Evolutionary conservation across 1,140 invertebrate genomes (phyloP).

Genomic region (Grapholita molesta): DNA sequence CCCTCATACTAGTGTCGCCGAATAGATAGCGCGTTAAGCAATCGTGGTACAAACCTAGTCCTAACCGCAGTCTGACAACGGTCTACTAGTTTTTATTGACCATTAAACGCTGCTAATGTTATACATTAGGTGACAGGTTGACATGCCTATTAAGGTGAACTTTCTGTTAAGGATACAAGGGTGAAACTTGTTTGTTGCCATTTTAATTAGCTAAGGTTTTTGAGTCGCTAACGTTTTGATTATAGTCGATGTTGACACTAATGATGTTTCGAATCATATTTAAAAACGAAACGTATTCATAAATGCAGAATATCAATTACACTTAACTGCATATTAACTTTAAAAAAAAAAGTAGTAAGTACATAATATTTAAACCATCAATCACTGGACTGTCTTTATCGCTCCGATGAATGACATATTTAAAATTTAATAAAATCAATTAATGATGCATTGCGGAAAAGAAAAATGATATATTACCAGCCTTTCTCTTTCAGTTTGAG

Average conservation of each 20-base stretch:
- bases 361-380: neutral
- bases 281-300: neutral
- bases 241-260: neutral
- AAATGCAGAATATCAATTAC: neutral
- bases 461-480: neutral
- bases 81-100: slow-evolving; percentile 15
- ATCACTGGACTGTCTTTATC: neutral
- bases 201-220: slow-evolving; percentile 3
- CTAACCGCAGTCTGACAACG: slow-evolving; percentile 6
- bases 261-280: neutral
- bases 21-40: neutral
- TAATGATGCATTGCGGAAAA: neutral
- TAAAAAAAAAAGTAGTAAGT: neutral
- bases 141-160: slow-evolving; percentile 17
- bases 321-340: neutral
- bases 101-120: slow-evolving; percentile 16
- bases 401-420: neutral
- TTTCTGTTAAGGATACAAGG: neutral
- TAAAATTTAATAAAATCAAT: neutral
- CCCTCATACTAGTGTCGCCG: neutral
- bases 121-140: slow-evolving; percentile 17
- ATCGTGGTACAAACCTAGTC: neutral
- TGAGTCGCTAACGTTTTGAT: neutral
- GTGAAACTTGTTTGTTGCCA: neutral
- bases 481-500: neutral